phyloP scores from a whole-genome alignment of 2,888 invertebrate genomes.

The Yponomeuta cagnagella region DNA sequence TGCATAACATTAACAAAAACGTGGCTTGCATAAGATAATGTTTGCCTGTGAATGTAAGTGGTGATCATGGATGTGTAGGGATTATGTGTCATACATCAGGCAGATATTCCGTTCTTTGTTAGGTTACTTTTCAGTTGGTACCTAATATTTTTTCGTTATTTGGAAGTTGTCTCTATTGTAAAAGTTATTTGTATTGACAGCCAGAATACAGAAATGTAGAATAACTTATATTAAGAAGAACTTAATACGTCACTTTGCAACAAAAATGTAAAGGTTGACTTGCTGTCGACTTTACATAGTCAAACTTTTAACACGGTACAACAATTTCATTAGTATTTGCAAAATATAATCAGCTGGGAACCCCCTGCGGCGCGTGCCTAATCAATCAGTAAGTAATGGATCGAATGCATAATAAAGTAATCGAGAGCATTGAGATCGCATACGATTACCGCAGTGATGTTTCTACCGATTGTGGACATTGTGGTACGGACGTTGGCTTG shows the following conservation, averaged over 20 bases:
- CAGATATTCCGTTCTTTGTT: too few relatives aligned
- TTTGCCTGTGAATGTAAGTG: not conserved
- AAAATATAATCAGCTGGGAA: not conserved
- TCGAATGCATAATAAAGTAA: slow-evolving; percentile 8
- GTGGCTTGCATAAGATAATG: not conserved
- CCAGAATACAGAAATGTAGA: too few relatives aligned
- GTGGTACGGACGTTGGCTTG: not conserved
- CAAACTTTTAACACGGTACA: not conserved
- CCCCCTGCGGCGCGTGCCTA: not conserved
- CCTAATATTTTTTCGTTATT: too few relatives aligned
- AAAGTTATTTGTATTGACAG: too few relatives aligned
- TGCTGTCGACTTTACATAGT: too few relatives aligned
- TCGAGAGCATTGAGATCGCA: not conserved
- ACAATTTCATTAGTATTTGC: not conserved
- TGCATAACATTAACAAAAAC: not conserved
- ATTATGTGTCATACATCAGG: too few relatives aligned
- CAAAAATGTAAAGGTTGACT: too few relatives aligned
- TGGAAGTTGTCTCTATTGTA: too few relatives aligned
- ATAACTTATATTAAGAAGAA: too few relatives aligned
- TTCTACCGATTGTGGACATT: not conserved
- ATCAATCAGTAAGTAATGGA: slow-evolving; percentile 1
- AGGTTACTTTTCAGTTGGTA: too few relatives aligned
- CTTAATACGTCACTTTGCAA: too few relatives aligned
- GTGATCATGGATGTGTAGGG: not conserved
- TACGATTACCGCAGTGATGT: slow-evolving; percentile 5